These are phyloP conservation scores for Stercorarius parasiticus DNA, from an alignment of 2,113 vertebrate genomes.

Conservation along the genomic window DNA sequence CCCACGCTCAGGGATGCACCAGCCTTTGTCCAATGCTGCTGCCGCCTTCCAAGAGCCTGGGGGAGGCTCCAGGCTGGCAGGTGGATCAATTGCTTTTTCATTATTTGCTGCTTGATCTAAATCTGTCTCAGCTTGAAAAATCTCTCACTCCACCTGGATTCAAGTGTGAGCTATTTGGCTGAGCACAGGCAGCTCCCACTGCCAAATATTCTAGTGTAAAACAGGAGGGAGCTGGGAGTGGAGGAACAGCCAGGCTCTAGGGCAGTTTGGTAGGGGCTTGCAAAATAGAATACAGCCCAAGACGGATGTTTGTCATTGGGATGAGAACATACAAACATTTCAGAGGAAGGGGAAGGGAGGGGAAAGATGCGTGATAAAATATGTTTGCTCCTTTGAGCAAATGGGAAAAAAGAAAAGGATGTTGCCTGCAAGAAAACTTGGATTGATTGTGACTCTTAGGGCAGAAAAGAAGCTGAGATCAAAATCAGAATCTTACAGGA, in stretches of 20 bases:
- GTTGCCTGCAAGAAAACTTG: not conserved
- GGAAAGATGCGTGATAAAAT: not conserved
- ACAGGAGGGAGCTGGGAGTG: slow-evolving; percentile 20
- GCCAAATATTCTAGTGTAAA: slow-evolving; percentile 51
- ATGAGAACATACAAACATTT: not conserved
- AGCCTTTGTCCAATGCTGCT: not conserved
- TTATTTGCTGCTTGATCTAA: slow-evolving; percentile 45
- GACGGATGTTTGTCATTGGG: not conserved
- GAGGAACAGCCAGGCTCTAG: slow-evolving; percentile 32
- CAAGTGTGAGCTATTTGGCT: slow-evolving; percentile 28
- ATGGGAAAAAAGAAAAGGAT: not conserved
- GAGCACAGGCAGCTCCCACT: slow-evolving; percentile 18
- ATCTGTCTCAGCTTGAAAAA: slow-evolving; percentile 49
- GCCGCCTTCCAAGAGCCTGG: slow-evolving; percentile 30
- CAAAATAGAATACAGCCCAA: slow-evolving; percentile 34
- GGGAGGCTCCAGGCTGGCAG: slow-evolving; percentile 31
- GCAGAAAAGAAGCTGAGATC: not conserved
- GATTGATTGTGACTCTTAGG: not conserved
- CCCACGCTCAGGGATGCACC: not conserved
- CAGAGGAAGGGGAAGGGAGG: slow-evolving; percentile 13
- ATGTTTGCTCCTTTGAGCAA: not conserved
- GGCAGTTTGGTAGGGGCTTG: slow-evolving; percentile 34
- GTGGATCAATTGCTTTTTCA: slow-evolving; percentile 31
- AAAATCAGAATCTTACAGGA: not conserved
- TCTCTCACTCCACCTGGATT: slow-evolving; percentile 41